Percentiles rank a stretch among this genome's conserved stretches.
Conservation (phyloP, 2,113 vertebrate genomes). For the Apteryx mantelli region DNA sequence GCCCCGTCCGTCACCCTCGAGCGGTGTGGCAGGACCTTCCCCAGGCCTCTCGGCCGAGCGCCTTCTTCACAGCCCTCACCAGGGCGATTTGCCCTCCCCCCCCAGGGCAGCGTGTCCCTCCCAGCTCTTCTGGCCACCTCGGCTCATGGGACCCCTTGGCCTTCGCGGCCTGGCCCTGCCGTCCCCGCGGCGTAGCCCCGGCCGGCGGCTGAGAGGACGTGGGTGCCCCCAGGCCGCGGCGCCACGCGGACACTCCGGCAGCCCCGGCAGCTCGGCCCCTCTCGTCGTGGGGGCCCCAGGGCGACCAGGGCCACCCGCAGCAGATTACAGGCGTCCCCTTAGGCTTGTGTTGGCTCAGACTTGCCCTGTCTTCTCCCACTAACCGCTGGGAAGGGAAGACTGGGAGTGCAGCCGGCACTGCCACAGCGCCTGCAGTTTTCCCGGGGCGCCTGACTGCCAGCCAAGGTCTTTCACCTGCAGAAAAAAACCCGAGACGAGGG, state of each 20-base stretch:
- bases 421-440: not conserved
- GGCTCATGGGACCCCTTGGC: not conserved
- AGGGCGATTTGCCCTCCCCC: not conserved
- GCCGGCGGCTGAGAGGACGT: not conserved
- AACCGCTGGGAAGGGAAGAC: not conserved
- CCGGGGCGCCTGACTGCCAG: not conserved
- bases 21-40: not conserved
- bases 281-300: not conserved
- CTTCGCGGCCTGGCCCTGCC: not conserved
- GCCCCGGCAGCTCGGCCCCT: not conserved
- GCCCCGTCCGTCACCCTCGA: not conserved
- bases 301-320: not conserved
- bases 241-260: not conserved
- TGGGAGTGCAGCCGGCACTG: not conserved
- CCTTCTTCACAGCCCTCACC: not conserved
- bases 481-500: not conserved
- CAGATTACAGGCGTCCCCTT: not conserved
- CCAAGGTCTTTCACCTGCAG: not conserved
- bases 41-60: not conserved
- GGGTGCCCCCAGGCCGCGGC: too few species aligned
- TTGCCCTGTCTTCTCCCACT: not conserved
- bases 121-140: not conserved
- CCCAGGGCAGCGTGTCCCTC: not conserved
- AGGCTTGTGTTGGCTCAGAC: not conserved
- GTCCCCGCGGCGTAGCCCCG: too few species aligned